phyloP scores from a whole-genome alignment of 2,797 vertebrate genomes.

The Gallirallus australis region DNA sequence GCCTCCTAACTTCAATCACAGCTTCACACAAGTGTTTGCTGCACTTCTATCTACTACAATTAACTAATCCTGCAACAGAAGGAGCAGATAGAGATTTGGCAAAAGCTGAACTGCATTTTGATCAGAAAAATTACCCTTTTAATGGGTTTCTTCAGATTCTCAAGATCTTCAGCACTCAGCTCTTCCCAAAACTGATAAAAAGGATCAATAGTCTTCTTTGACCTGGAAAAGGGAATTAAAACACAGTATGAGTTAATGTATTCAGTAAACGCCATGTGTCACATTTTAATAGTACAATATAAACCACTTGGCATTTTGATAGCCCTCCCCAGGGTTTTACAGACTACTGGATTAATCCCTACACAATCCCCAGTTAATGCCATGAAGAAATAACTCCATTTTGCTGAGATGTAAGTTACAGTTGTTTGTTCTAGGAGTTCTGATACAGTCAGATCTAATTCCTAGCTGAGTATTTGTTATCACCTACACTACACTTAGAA shows the following conservation, averaged over 20 bases:
- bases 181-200: constrained; percentile 95
- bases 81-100: neutral
- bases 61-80: neutral
- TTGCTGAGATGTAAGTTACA: neutral
- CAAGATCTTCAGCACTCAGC: constrained; percentile 79
- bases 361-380: neutral
- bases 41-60: neutral
- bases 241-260: neutral
- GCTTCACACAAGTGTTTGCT: neutral
- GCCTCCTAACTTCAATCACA: neutral
- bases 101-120: neutral
- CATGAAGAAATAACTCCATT: neutral
- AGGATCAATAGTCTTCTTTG: constrained; percentile 87
- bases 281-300: neutral
- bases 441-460: neutral
- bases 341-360: neutral
- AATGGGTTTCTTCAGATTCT: constrained; percentile 67
- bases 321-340: neutral
- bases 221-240: constrained; percentile 77
- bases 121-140: constrained; percentile 78
- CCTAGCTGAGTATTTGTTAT: neutral
- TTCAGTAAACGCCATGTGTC: neutral
- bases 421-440: neutral
- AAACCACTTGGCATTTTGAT: neutral
- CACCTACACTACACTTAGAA: neutral